Base-by-base conservation (phyloP, 2,888 invertebrate genomes). In the Melanostoma mellinum region DNA sequence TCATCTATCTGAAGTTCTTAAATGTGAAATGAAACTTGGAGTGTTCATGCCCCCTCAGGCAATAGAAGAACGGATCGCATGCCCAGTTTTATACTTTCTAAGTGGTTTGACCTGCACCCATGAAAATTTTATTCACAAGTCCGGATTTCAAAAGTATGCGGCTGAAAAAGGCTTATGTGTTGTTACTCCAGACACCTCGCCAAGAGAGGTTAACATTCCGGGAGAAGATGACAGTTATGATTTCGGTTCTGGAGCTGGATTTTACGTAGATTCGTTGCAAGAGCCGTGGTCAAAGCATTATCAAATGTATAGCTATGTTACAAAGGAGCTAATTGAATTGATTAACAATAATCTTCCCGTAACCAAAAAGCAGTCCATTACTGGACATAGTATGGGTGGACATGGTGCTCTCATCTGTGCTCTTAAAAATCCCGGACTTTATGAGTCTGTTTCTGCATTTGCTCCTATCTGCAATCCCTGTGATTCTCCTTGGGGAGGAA, bases 341-440 rank as follows among this genome's bases (percentile, higher is more conserved):
- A 93, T 99, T 48, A 93, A 94, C 86, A 91, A 93, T 56, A 95
- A 97, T 87, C 97, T 99, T 88, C 94, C 94, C 2, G 93, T 92
- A 0, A 75, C 91, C 2, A 89, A 92, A 30, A 93, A 93, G 87
- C 94, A 95, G 87, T 95, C 96, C 8, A 96, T 97, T 79, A 95
- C 95, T 93, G 97, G 96, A 0, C 96, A 96, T 88, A 98, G 98
- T 89, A 99, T 99, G 99, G 99, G 99, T 78, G 99, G 99, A 33
- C 99, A 99, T 92, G 99, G 99, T 38, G 98, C 99, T 10, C 90
- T 99, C 56, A 94, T 98, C 67, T 96, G 96, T 88, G 96, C 96
- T 4, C 91, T 99, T 50, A 96, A 97, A 91, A 98, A 97, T 91
- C 98, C 98, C 6, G 96, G 96, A 9, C 92, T 95, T 74, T 99